A percentile compares a stretch with the other conserved stretches of the same genome.
phyloP scores from a whole-genome alignment of 2,888 invertebrate species.

The Meandrusa payeni region DNA sequence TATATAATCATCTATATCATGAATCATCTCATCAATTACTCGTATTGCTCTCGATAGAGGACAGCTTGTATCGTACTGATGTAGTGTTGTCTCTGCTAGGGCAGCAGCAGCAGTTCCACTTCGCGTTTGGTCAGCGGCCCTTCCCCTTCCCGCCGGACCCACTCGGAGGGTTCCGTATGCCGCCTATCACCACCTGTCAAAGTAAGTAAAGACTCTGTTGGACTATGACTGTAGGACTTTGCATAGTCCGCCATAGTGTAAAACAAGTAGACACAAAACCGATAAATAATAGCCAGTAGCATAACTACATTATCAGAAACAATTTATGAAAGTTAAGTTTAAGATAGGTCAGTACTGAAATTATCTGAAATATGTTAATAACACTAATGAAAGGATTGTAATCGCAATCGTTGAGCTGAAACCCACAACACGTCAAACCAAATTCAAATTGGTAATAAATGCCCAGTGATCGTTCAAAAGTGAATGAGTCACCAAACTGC shows the following conservation, averaged over 20 bases:
- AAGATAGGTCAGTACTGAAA: no score
- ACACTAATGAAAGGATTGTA: background rate
- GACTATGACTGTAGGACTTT: background rate
- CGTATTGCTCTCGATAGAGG: conserved; percentile 43
- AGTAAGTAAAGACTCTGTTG: conserved; percentile 84
- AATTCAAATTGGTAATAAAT: conserved; percentile 46
- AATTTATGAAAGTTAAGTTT: no score
- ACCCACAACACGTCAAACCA: conserved; percentile 14
- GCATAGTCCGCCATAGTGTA: no score
- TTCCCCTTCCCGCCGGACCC: conserved; percentile 94
- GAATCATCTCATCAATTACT: background rate
- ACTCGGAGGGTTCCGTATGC: conserved; percentile 92
- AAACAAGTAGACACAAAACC: no score
- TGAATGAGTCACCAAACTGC: conserved; percentile 66
- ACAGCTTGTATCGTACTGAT: conserved; percentile 80
- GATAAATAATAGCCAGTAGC: no score
- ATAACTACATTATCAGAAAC: no score
- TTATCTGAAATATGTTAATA: no score
- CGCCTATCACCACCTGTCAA: conserved; percentile 93
- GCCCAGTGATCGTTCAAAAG: conserved; percentile 49
- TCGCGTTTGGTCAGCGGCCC: conserved; percentile 93
- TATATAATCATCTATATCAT: no score
- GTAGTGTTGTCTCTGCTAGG: conserved; percentile 95
- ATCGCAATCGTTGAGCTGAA: background rate
- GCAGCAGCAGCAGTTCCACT: conserved; percentile 97